These are phyloP conservation scores for Pipistrellus pygmaeus DNA, from an alignment of 2,797 vertebrate species.

Conservation along the genomic window DNA sequence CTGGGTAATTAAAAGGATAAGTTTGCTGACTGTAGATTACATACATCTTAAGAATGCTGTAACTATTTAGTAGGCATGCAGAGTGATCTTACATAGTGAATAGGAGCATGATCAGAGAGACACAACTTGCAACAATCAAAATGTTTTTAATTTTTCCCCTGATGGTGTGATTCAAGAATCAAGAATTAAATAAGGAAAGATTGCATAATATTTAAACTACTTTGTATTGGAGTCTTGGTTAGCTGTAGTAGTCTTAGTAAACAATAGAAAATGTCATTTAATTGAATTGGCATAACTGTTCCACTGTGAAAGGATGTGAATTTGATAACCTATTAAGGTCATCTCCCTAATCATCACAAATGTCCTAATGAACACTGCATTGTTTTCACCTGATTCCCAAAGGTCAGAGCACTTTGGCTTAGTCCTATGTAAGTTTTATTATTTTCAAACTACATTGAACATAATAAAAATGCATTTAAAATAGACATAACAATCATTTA, in stretches of 20 bases:
- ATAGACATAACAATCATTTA: background rate
- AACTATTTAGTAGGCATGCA: background rate
- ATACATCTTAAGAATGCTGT: background rate
- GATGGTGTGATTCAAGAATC: constrained; percentile 41
- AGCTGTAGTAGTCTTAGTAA: constrained; percentile 21
- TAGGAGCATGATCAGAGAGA: constrained; percentile 16
- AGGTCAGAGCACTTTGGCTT: background rate
- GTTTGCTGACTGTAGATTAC: background rate
- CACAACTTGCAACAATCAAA: constrained; percentile 29
- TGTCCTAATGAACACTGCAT: background rate
- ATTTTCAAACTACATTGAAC: background rate
- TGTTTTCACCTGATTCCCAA: constrained; percentile 36
- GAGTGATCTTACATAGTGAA: background rate
- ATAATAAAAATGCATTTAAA: constrained; percentile 38
- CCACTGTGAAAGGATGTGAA: constrained; percentile 29
- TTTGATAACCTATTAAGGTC: constrained; percentile 58
- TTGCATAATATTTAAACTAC: constrained; percentile 66
- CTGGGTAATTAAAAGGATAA: background rate
- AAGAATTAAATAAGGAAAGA: constrained; percentile 56
- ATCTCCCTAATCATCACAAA: constrained; percentile 29
- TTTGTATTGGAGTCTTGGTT: constrained; percentile 56
- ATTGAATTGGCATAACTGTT: constrained; percentile 41
- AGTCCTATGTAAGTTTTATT: background rate
- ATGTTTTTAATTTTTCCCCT: constrained; percentile 53
- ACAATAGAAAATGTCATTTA: constrained; percentile 69